Conservation (phyloP, 2,888 invertebrate genomes). For the Hedychridium roseum region DNA sequence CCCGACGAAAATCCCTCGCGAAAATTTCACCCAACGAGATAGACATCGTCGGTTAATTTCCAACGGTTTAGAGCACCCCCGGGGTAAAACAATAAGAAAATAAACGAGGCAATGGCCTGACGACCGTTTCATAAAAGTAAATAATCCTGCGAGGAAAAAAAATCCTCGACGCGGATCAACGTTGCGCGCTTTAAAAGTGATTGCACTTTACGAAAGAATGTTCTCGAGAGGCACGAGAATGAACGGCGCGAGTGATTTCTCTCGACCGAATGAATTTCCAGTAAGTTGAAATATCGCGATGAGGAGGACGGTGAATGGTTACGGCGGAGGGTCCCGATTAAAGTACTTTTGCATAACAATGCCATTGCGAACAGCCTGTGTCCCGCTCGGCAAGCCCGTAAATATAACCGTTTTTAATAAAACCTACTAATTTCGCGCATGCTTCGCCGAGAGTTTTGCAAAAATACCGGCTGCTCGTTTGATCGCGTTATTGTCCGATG, state of each 20-base stretch:
- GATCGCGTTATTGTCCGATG: no score
- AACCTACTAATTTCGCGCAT: slow-evolving; percentile 30
- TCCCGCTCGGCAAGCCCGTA: slow-evolving; percentile 16
- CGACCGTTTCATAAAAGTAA: no score
- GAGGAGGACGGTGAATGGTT: slow-evolving; percentile 5
- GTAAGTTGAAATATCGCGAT: slow-evolving; percentile 20
- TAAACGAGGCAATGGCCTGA: no score
- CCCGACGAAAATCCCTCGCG: slow-evolving; percentile 25
- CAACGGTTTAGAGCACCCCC: no score
- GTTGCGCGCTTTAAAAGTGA: no score
- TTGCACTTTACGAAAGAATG: no score
- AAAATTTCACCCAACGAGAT: slow-evolving; percentile 25
- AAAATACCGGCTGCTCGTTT: slow-evolving; percentile 11
- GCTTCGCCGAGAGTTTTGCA: slow-evolving; percentile 2
- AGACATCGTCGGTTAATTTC: slow-evolving; percentile 12
- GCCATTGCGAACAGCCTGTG: slow-evolving; percentile 30
- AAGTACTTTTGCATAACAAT: slow-evolving; percentile 48
- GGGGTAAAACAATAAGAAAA: no score
- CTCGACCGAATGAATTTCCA: slow-evolving; percentile 12
- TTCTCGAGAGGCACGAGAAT: no score
- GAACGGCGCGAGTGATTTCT: not conserved
- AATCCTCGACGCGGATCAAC: no score
- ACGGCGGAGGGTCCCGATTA: slow-evolving; percentile 38
- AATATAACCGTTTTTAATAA: slow-evolving; percentile 40
- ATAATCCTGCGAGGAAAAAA: no score